Evolutionary conservation across 2,888 invertebrate genomes (phyloP).

Genomic region (Drosophila meridionalis): DNA sequence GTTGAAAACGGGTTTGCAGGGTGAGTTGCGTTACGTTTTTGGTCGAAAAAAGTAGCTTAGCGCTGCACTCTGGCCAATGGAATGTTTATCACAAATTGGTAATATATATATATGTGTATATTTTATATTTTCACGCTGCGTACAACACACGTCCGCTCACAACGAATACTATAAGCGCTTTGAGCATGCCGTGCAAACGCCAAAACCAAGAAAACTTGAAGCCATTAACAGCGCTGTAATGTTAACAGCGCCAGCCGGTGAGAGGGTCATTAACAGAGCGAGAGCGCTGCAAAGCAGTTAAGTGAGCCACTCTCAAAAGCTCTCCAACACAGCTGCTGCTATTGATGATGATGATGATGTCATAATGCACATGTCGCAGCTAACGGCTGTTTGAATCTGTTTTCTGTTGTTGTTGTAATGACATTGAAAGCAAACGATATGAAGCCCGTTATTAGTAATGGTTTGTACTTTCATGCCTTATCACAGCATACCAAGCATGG

Average conservation of each 20-base stretch:
- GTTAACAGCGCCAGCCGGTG: slow-evolving; percentile 11
- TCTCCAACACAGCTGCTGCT: slow-evolving; percentile 38
- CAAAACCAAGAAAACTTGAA: slow-evolving; percentile 51
- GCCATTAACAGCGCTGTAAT: slow-evolving; percentile 19
- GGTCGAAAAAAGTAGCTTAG: slow-evolving; percentile 49
- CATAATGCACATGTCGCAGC: slow-evolving; percentile 43
- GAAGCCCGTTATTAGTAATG: slow-evolving; percentile 22
- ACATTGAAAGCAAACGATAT: slow-evolving; percentile 47
- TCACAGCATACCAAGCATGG: slow-evolving; percentile 46
- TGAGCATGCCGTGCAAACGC: slow-evolving; percentile 26
- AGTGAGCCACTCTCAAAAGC: slow-evolving; percentile 38
- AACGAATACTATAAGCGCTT: slow-evolving; percentile 62
- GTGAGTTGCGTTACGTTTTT: slow-evolving; percentile 49
- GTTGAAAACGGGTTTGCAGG: slow-evolving; percentile 81
- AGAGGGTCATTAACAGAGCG: slow-evolving; percentile 33
- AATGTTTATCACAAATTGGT: slow-evolving; percentile 76
- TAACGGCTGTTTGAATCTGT: slow-evolving; percentile 54
- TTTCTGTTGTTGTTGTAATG: neutral
- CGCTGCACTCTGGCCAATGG: slow-evolving; percentile 70
- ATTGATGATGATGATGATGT: slow-evolving; percentile 45
- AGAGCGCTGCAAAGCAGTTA: slow-evolving; percentile 1
- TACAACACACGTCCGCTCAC: slow-evolving; percentile 59
- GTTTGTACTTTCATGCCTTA: slow-evolving; percentile 45
- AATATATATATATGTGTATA: slow-evolving; percentile 20
- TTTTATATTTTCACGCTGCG: slow-evolving; percentile 18